Base-by-base conservation (phyloP, 2,888 invertebrate species). In the Cantharis rufa region DNA sequence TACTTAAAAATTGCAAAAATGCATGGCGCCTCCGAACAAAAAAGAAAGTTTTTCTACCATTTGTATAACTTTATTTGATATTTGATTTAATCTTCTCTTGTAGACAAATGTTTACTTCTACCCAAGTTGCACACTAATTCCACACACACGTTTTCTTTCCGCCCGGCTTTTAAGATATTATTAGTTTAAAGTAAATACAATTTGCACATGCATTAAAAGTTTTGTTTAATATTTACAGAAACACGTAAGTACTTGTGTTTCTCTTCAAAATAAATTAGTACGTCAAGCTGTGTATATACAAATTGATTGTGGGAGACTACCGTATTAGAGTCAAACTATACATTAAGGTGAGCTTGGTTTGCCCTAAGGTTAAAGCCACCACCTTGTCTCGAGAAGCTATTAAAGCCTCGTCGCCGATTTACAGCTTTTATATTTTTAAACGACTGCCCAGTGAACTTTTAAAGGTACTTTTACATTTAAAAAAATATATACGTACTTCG, bases 341-440 rank as follows among this genome's bases (percentile, higher is more conserved):
- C 76, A 78, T 75, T 78, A 78, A 24, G 73, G 72, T 76, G 69
- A 69, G 64, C 69, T 76, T 15, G 27, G 32, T 63, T 75, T 71
- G 74, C 66, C 72, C 74, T 64, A 72, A 70, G 64, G 70, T 32
- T 69, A 9, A 64, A 77, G 48, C 77, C 72, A 76, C 70, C 72
- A 71, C 76, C 72, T 74, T 77, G 76, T 63, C 63, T 77, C 77
- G 78, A 80, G 77, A 80, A 69, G 80, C 80, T 80, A 77, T 80
- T 78, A 80, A 80, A 74, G 75, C 66, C n/a, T n/a, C n/a, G n/a
- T n/a, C n/a, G 74, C 75, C 72, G 77, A 80, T 80, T 80, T 78
- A 64, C 64, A 64, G 64, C 21, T 64, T 64, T 21, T 64, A 21
- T 4, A 21, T 4, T 21, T 21, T 21, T 21, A 21, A 21, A 21